These are phyloP conservation scores for Apoda limacodes DNA, from an alignment of 2,888 invertebrate genomes.

Conservation along the genomic window DNA sequence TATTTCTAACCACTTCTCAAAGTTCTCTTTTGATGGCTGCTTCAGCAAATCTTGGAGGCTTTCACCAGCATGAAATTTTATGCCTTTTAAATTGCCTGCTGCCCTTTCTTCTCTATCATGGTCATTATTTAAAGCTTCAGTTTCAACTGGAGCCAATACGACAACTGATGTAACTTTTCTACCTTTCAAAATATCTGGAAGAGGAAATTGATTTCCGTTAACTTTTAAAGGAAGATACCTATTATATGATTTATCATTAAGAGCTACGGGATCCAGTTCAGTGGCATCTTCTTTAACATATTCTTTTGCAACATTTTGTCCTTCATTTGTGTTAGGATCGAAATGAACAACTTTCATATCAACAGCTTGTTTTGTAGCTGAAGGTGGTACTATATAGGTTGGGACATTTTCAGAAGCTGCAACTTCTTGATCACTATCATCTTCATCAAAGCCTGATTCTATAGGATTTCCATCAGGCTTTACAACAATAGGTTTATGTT, in stretches of 20 bases:
- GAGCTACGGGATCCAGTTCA: conserved; percentile 78
- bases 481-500: conserved; percentile 75
- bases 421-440: conserved; percentile 65
- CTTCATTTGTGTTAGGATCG: conserved; percentile 80
- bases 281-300: conserved; percentile 80
- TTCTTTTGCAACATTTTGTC: conserved; percentile 76
- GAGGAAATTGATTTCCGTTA: conserved; percentile 85
- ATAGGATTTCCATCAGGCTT: conserved; percentile 72
- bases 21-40: conserved; percentile 81
- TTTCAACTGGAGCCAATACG: conserved; percentile 85
- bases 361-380: conserved; percentile 66
- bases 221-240: conserved; percentile 87
- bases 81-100: conserved; percentile 72
- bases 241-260: conserved; percentile 82
- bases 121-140: conserved; percentile 65
- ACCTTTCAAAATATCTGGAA: conserved; percentile 81
- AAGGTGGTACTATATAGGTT: conserved; percentile 40
- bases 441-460: conserved; percentile 55
- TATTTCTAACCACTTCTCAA: conserved; percentile 81
- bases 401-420: conserved; percentile 67
- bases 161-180: conserved; percentile 87
- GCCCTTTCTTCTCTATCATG: conserved; percentile 68
- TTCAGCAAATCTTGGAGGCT: conserved; percentile 80
- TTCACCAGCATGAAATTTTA: conserved; percentile 80
- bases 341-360: conserved; percentile 90